These are phyloP conservation scores for Macrotrachela quadricornifera DNA, from an alignment of 1,140 invertebrate species.

Conservation along the genomic window DNA sequence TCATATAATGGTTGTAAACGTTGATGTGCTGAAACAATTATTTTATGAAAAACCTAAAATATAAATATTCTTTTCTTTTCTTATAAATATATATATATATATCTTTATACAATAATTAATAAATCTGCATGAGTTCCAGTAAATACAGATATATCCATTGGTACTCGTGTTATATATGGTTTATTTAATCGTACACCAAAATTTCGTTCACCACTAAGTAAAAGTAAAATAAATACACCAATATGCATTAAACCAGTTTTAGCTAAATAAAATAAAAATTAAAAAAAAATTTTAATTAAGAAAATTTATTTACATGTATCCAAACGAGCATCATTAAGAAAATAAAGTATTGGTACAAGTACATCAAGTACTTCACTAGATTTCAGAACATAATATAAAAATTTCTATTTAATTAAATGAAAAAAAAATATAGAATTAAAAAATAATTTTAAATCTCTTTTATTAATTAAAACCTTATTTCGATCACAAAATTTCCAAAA, in stretches of 20 bases:
- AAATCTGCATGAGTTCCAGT: conserved; percentile 92
- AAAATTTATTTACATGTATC: conserved; percentile 63
- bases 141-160: conserved; percentile 97
- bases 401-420: conserved; percentile 62
- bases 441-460: background rate
- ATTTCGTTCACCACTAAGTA: conserved; percentile 89
- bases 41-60: conserved; percentile 71
- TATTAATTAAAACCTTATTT: conserved; percentile 59
- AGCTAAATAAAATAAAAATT: conserved; percentile 36
- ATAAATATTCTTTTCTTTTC: background rate
- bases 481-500: conserved; percentile 99
- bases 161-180: conserved; percentile 80
- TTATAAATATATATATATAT: background rate
- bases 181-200: conserved; percentile 97
- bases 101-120: conserved; percentile 56
- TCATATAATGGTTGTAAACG: conserved; percentile 89
- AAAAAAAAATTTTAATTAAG: too few relatives aligned
- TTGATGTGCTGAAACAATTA: conserved; percentile 93
- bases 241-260: conserved; percentile 96
- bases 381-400: conserved; percentile 94
- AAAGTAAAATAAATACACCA: conserved; percentile 89
- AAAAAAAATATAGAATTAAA: background rate
- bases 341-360: conserved; percentile 84
- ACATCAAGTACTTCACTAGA: conserved; percentile 92
- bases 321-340: conserved; percentile 86